Percentiles rank a stretch among this genome's conserved stretches.
These are phyloP conservation scores for Carollia perspicillata DNA, from an alignment of 2,113 vertebrate species.

Conservation along the genomic window DNA sequence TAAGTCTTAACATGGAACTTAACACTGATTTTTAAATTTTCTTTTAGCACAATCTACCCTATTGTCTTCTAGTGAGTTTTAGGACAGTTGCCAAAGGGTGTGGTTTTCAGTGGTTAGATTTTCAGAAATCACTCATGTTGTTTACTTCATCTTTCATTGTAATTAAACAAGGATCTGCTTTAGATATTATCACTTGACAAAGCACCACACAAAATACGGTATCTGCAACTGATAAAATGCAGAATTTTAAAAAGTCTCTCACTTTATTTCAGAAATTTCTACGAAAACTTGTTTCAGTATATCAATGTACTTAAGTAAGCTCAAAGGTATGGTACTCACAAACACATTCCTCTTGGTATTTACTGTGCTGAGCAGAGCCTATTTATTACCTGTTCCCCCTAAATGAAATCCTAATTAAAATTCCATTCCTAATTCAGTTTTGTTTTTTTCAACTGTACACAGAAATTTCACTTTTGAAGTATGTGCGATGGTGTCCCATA, in stretches of 20 bases:
- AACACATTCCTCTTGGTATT: neutral
- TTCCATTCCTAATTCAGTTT: neutral
- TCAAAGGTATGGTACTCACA: neutral
- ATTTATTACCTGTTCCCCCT: neutral
- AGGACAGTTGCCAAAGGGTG: slow-evolving; percentile 60
- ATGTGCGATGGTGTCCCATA: neutral
- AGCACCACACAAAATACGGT: neutral
- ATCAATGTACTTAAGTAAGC: neutral
- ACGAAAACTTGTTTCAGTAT: neutral
- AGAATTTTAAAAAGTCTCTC: neutral
- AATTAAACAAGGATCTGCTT: slow-evolving; percentile 51
- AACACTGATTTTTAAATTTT: slow-evolving; percentile 40
- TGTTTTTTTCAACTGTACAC: neutral
- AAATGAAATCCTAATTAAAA: neutral
- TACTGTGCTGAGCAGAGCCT: neutral
- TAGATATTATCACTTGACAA: slow-evolving; percentile 34
- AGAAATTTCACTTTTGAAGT: neutral
- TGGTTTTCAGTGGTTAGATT: slow-evolving; percentile 47
- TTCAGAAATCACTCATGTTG: slow-evolving; percentile 52
- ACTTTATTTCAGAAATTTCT: slow-evolving; percentile 18
- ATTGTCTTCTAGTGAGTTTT: slow-evolving; percentile 61
- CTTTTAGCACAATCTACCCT: slow-evolving; percentile 38
- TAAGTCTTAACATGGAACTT: slow-evolving; percentile 19
- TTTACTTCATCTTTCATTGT: slow-evolving; percentile 60
- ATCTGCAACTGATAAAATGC: slow-evolving; percentile 17